Conservation (phyloP, 2,888 invertebrate species). For the Nephrotoma flavescens region DNA sequence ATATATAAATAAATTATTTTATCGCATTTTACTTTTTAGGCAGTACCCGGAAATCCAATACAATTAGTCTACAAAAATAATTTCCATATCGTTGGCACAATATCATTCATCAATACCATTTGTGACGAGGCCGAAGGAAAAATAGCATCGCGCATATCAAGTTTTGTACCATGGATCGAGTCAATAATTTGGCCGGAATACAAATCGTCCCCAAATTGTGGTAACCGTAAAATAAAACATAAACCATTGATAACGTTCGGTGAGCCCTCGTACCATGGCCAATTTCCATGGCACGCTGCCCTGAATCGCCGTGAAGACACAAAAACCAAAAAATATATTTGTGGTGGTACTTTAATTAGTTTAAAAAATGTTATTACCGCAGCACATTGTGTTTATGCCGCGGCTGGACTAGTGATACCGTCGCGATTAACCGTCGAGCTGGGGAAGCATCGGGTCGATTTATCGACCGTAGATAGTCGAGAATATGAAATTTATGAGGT, state of each 20-base stretch:
- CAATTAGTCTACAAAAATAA: neutral
- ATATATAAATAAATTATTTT: neutral
- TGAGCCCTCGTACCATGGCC: slow-evolving; percentile 23
- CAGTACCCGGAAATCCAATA: neutral
- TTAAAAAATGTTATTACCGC: slow-evolving; percentile 24
- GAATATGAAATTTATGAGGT: slow-evolving; percentile 14
- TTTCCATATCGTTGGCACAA: neutral
- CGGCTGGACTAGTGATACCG: slow-evolving; percentile 19
- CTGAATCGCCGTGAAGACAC: slow-evolving; percentile 12
- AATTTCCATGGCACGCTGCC: slow-evolving; percentile 34
- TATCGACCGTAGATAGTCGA: slow-evolving; percentile 17
- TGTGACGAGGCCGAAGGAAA: neutral
- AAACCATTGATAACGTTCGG: slow-evolving; percentile 25
- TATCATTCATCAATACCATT: neutral
- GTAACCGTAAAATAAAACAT: neutral
- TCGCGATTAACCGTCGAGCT: slow-evolving; percentile 24
- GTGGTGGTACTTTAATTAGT: slow-evolving; percentile 30
- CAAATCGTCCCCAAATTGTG: neutral
- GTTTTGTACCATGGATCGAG: slow-evolving; percentile 1
- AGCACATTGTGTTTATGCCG: slow-evolving; percentile 20
- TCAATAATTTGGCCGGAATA: neutral
- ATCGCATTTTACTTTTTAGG: neutral
- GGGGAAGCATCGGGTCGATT: slow-evolving; percentile 26
- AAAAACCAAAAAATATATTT: slow-evolving; percentile 15
- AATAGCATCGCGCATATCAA: neutral